Percentiles rank a stretch among this genome's conserved stretches.
phyloP scores from a whole-genome alignment of 1,140 invertebrate species.

The Papilio polyxenes region DNA sequence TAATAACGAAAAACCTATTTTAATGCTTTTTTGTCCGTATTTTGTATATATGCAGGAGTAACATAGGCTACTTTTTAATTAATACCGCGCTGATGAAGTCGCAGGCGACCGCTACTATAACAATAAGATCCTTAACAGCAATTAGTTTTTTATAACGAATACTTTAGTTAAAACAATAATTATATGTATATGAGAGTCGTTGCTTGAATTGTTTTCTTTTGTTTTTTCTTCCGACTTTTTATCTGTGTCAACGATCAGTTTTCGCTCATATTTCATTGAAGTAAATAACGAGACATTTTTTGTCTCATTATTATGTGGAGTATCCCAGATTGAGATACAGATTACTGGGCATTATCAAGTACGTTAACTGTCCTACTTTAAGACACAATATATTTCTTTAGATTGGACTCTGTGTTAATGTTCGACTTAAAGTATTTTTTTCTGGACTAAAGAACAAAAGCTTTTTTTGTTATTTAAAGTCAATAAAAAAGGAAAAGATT shows the following conservation, averaged over 20 bases:
- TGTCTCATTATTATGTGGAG: neutral
- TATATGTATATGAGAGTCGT: too few species aligned
- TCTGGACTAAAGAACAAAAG: too few species aligned
- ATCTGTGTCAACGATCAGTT: neutral
- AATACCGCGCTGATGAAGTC: too few species aligned
- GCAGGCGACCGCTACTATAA: too few species aligned
- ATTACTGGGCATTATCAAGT: neutral
- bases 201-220: too few species aligned
- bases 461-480: neutral
- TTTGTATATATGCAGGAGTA: too few species aligned
- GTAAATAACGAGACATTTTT: conserved; percentile 10
- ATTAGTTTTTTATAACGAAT: too few species aligned
- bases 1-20: too few species aligned
- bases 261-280: neutral
- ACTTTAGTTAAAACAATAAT: too few species aligned
- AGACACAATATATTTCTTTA: neutral
- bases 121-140: too few species aligned
- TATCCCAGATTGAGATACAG: conserved; percentile 1
- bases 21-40: too few species aligned
- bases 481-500: neutral
- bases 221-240: neutral
- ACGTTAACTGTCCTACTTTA: neutral
- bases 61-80: too few species aligned
- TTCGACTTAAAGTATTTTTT: neutral
- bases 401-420: neutral